Conservation (phyloP, 1,140 invertebrate species). For the Caenorhabditis remanei region DNA sequence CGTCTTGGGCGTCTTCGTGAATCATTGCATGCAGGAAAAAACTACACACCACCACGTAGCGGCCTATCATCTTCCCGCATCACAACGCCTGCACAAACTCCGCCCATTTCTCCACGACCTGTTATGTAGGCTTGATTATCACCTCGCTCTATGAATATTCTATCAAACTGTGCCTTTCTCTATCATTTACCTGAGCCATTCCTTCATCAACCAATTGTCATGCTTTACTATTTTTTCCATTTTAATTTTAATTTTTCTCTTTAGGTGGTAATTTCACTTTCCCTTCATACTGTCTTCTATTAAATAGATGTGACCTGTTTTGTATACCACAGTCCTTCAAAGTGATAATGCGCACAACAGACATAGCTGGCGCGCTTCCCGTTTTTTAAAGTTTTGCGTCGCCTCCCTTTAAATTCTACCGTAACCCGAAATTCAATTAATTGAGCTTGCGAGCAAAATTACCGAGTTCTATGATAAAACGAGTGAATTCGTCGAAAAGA, state of each 20-base stretch:
- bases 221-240: constrained; percentile 20
- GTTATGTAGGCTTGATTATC: not conserved
- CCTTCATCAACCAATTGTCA: constrained; percentile 32
- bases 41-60: constrained; percentile 37
- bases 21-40: constrained; percentile 33
- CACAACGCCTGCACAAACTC: constrained; percentile 37
- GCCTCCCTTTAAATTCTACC: no score
- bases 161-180: not conserved
- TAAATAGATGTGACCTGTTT: constrained; percentile 28
- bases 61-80: constrained; percentile 36
- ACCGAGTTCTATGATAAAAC: no score
- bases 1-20: constrained; percentile 17
- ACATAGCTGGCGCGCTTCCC: no score
- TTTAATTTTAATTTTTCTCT: not conserved
- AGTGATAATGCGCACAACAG: no score
- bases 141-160: not conserved
- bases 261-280: constrained; percentile 12
- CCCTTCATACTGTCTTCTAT: not conserved
- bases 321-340: no score
- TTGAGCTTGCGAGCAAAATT: no score
- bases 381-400: no score
- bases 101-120: constrained; percentile 4
- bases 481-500: no score
- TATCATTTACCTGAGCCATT: constrained; percentile 26
- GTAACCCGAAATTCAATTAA: no score